Evolutionary conservation across 1,140 invertebrate genomes (phyloP).

Genomic region (Nasonia giraulti): DNA sequence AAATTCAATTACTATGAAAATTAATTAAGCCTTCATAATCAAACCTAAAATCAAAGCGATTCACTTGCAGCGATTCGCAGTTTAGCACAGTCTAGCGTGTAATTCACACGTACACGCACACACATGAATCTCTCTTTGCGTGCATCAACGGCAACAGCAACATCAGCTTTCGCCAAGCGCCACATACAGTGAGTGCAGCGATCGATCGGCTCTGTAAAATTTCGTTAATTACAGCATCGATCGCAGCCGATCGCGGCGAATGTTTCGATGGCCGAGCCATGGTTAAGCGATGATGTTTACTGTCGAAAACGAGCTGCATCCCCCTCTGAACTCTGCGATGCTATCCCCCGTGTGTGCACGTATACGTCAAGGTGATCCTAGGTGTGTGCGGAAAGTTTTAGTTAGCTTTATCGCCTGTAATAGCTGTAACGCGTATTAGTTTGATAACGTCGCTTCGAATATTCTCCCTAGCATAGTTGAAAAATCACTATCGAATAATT

Average conservation of each 20-base stretch:
- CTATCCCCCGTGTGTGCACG: not conserved
- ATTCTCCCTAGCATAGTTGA: no score
- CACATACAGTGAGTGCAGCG: not conserved
- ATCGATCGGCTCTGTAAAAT: constrained; percentile 47
- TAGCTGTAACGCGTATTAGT: no score
- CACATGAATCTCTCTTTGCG: not conserved
- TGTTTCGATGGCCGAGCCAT: not conserved
- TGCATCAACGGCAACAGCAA: constrained; percentile 1
- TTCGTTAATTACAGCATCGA: constrained; percentile 47
- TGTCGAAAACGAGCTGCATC: constrained; percentile 27
- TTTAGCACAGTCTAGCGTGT: not conserved
- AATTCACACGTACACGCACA: constrained; percentile 8
- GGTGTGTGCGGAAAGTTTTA: no score
- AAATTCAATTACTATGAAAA: constrained; percentile 7
- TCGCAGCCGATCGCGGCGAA: constrained; percentile 31
- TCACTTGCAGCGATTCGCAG: constrained; percentile 11
- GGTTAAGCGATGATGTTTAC: constrained; percentile 31
- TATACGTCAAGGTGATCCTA: not conserved
- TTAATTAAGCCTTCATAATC: constrained; percentile 23
- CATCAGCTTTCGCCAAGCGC: not conserved
- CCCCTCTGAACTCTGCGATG: not conserved
- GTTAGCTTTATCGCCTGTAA: no score
- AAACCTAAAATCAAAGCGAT: constrained; percentile 1
- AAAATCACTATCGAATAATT: no score
- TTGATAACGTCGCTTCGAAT: no score